phyloP scores from a whole-genome alignment of 2,113 vertebrate genomes.

The Mungos mungo region DNA sequence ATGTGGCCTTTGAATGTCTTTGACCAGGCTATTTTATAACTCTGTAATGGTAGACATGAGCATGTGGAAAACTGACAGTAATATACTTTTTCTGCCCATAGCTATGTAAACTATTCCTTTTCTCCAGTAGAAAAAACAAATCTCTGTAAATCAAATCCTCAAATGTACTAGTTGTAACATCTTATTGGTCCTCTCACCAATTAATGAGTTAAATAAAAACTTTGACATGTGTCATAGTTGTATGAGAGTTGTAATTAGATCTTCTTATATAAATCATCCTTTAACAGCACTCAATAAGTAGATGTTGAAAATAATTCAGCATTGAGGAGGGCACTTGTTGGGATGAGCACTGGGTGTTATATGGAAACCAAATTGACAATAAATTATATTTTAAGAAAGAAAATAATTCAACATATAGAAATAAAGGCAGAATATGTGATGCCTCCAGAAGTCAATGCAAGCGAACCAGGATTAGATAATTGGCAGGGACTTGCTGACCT shows the following conservation, averaged over 20 bases:
- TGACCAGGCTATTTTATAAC: background rate
- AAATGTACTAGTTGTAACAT: background rate
- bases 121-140: background rate
- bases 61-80: background rate
- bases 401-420: background rate
- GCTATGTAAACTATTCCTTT: background rate
- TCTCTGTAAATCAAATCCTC: background rate
- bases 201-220: background rate
- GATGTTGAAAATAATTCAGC: no score
- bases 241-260: background rate
- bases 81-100: background rate
- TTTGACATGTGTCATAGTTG: background rate
- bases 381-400: background rate
- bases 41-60: background rate
- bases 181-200: background rate
- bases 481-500: background rate
- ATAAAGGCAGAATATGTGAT: background rate
- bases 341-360: no score
- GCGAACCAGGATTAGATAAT: background rate
- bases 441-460: background rate
- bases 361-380: no score
- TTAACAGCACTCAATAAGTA: background rate
- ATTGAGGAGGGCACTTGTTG: no score
- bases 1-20: background rate
- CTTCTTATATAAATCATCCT: background rate